Conservation (phyloP, 2,797 vertebrate species). For the Phyllotis vaccarum region DNA sequence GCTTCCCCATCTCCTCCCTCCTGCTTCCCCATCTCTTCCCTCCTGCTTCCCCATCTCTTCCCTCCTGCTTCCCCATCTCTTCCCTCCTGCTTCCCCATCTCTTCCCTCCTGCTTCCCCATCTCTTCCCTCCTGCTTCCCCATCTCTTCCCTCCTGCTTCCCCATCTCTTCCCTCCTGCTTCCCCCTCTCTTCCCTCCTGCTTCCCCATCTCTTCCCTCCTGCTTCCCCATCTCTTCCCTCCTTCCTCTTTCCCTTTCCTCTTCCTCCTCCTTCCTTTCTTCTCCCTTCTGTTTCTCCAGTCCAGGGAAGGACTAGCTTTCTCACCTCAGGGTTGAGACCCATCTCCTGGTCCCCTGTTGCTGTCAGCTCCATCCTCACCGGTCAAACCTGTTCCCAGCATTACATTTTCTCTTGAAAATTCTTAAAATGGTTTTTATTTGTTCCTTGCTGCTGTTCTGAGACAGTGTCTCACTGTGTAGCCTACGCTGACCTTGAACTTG, state of each 20-base stretch:
- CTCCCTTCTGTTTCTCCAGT: background rate
- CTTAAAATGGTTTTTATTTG: background rate
- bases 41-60: too few relatives aligned
- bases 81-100: too few relatives aligned
- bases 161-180: background rate
- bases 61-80: background rate
- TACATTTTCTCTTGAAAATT: background rate
- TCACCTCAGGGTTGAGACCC: background rate
- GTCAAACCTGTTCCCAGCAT: background rate
- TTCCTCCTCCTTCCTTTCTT: too few relatives aligned
- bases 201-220: too few relatives aligned
- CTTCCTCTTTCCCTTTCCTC: too few relatives aligned
- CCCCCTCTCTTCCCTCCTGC: rapidly evolving
- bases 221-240: too few relatives aligned
- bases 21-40: too few relatives aligned
- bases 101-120: background rate
- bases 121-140: background rate
- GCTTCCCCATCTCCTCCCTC: too few relatives aligned
- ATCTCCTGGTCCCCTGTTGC: too few relatives aligned
- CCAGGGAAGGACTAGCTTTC: background rate
- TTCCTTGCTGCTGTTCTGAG: background rate
- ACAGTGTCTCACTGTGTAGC: background rate
- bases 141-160: rapidly evolving
- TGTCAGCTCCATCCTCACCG: background rate
- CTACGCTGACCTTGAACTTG: background rate